These are phyloP conservation scores for Lanius collurio DNA, from an alignment of 2,113 vertebrate genomes.

Conservation along the genomic window DNA sequence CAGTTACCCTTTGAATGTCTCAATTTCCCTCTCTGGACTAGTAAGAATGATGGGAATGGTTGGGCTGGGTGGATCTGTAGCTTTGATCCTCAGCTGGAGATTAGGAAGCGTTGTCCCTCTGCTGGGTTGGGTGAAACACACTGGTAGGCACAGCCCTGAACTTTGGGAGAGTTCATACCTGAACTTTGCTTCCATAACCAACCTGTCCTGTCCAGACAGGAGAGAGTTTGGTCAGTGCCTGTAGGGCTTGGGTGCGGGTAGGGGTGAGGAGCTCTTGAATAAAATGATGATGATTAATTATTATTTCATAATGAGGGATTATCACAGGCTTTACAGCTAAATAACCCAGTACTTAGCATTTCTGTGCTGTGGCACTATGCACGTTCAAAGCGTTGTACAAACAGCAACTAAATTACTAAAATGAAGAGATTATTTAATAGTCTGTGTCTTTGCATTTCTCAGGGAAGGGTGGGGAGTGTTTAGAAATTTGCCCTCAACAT, in stretches of 20 bases:
- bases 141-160: conserved; percentile 38
- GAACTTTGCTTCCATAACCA: conserved; percentile 6
- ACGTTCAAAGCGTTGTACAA: conserved; percentile 46
- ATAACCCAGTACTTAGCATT: conserved; percentile 43
- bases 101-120: neutral
- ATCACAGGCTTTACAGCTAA: conserved; percentile 59
- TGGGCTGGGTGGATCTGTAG: conserved; percentile 1
- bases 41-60: neutral
- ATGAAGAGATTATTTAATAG: conserved; percentile 61
- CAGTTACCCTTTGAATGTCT: neutral
- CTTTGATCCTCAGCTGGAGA: conserved; percentile 38
- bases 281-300: conserved; percentile 64
- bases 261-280: conserved; percentile 19
- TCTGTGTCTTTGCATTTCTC: conserved; percentile 22
- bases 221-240: conserved; percentile 32
- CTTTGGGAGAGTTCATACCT: conserved; percentile 41
- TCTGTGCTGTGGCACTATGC: neutral
- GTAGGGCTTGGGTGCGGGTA: conserved; percentile 18
- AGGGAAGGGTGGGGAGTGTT: conserved; percentile 56
- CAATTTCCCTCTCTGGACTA: neutral
- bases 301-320: conserved; percentile 68
- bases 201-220: neutral
- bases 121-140: neutral
- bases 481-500: conserved; percentile 10
- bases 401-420: conserved; percentile 56